Evolutionary conservation across 2,888 invertebrate genomes (phyloP).

Genomic region (Epiperipatus broadwayi): DNA sequence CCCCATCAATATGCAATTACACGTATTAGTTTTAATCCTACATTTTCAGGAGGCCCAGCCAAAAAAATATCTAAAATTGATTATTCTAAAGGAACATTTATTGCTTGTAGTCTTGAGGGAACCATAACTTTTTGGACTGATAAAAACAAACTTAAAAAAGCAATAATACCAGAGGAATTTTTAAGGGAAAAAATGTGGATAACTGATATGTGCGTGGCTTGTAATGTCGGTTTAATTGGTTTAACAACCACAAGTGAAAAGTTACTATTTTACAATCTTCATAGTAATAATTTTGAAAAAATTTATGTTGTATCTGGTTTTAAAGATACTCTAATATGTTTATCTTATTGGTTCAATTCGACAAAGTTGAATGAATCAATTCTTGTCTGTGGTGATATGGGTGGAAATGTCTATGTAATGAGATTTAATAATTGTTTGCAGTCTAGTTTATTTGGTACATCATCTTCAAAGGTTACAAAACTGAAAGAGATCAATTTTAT

Average conservation of each 20-base stretch:
- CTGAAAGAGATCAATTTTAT: background rate
- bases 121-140: constrained; percentile 55
- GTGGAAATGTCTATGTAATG: constrained; percentile 46
- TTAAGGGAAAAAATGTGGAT: too few species aligned
- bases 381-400: constrained; percentile 51
- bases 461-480: background rate
- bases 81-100: constrained; percentile 45
- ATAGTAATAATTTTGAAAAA: constrained; percentile 46
- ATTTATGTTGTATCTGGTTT: constrained; percentile 39
- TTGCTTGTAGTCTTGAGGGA: constrained; percentile 56
- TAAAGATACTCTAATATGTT: constrained; percentile 37
- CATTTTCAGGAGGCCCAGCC: too few species aligned
- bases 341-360: constrained; percentile 43
- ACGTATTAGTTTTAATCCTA: too few species aligned
- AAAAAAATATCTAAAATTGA: too few species aligned
- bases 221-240: constrained; percentile 55
- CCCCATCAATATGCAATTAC: too few species aligned
- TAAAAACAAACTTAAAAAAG: constrained; percentile 43
- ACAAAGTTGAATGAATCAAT: constrained; percentile 43
- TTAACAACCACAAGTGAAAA: constrained; percentile 56
- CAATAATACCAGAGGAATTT: constrained; percentile 33
- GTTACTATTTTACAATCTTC: constrained; percentile 51
- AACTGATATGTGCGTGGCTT: constrained; percentile 48
- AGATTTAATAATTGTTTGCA: constrained; percentile 8
- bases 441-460: constrained; percentile 20